These are phyloP conservation scores for Coluber constrictor DNA, from an alignment of 2,797 vertebrate species.

Conservation along the genomic window DNA sequence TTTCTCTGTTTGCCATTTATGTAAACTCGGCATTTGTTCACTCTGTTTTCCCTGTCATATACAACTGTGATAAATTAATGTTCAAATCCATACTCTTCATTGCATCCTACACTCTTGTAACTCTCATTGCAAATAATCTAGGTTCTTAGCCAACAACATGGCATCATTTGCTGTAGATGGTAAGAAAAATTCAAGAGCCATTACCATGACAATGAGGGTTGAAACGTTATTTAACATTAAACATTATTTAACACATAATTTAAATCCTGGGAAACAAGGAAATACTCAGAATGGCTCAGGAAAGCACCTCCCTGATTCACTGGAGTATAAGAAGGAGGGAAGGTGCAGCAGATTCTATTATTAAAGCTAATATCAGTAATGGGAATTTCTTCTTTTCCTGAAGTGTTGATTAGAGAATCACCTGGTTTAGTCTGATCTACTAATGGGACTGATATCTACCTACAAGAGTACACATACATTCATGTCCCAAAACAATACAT, in stretches of 20 bases:
- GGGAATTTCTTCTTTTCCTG: background rate
- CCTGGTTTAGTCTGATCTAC: background rate
- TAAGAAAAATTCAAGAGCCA: background rate
- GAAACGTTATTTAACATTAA: background rate
- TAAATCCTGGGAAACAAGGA: background rate
- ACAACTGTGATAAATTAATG: background rate
- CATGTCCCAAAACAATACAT: background rate
- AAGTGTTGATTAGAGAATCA: background rate
- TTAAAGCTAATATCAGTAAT: background rate
- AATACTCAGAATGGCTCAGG: background rate
- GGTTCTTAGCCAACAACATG: background rate
- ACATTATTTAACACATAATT: background rate
- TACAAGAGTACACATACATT: background rate
- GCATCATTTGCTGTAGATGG: background rate
- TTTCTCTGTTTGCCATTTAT: background rate
- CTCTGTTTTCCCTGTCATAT: background rate
- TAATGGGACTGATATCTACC: background rate
- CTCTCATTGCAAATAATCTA: background rate
- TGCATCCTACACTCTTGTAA: background rate
- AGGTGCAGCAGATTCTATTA: background rate
- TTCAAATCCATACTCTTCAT: background rate
- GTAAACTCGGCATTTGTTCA: background rate
- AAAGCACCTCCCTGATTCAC: background rate
- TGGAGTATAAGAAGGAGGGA: background rate
- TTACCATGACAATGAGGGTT: background rate